Evolutionary conservation across 2,113 vertebrate species (phyloP).

Genomic region (Triplophysa tibetana): DNA sequence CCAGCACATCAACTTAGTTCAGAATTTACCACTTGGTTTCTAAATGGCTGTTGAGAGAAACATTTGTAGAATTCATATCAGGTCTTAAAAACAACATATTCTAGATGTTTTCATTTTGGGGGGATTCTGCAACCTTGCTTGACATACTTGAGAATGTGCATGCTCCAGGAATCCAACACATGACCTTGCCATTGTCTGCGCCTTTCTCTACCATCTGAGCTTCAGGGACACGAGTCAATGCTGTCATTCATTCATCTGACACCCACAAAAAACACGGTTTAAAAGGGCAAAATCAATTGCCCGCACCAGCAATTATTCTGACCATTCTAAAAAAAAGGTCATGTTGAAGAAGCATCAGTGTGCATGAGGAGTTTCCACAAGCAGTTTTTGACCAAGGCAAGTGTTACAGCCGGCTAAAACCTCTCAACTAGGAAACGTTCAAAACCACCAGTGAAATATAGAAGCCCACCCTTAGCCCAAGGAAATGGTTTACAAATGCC

Average conservation of each 20-base stretch:
- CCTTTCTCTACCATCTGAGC: no score
- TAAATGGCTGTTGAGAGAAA: not conserved
- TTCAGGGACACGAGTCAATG: not conserved
- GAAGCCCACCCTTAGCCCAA: conserved; percentile 48
- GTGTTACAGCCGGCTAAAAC: conserved; percentile 37
- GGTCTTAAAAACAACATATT: no score
- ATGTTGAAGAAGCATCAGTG: conserved; percentile 27
- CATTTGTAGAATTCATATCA: not conserved
- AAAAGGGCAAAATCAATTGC: conserved; percentile 1
- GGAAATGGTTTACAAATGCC: conserved; percentile 56
- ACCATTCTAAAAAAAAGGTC: conserved; percentile 28
- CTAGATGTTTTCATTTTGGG: no score
- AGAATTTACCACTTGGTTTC: not conserved
- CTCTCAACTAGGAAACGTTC: conserved; percentile 36
- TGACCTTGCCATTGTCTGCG: no score
- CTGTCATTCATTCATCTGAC: conserved; percentile 34
- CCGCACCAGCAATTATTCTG: conserved; percentile 37
- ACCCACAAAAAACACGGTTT: conserved; percentile 18
- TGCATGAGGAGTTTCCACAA: conserved; percentile 16
- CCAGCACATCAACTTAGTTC: not conserved
- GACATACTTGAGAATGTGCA: no score
- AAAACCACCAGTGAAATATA: conserved; percentile 52
- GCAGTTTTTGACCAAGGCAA: conserved; percentile 37
- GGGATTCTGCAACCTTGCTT: no score
- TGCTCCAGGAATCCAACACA: no score